Base-by-base conservation (phyloP, 2,113 vertebrate species). In the Nothobranchius furzeri region DNA sequence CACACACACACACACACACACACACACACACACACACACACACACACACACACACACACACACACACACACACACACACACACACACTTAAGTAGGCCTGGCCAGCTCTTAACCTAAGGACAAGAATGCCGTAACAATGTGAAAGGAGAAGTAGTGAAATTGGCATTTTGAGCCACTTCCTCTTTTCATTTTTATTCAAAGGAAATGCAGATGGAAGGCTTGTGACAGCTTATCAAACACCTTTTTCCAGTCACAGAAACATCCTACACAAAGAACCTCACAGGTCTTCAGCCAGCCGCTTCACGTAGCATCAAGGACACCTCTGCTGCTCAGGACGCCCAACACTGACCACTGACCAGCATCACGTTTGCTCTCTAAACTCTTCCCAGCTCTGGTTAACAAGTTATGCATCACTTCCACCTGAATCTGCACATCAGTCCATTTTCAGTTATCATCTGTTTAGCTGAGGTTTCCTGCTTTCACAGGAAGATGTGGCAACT, bases 91-190 rank as follows among this genome's bases (percentile, higher is more conserved):
- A 71, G 48, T 64, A 70, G 80, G 73, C 64, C 37, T 15, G 63
- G 58, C 30, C 48, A 13, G 61, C 70, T 77, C 57, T 57, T 72
- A 80, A 85, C 73, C 52, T 56, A 47, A 68, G 35, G 46, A 82
- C 66, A 12, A 73, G 62, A 84, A 82, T 81, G 82, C 73, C 60
- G 7, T 55, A 53, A n/a, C 37, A 76, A 71, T 75, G 75, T 79
- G 60, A 55, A 72, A 63, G 3, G 50, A 13, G 35, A 36, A 14
- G 30, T 51, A 63, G 53, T 48, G 56, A 78, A 76, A 68, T 64
- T 76, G 66, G 51, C 52, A 68, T 62, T 60, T 62, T 37, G 47
- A 17, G 63, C 60, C 57, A 76, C 86, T 79, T 76, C 69, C 73
- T 70, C 10, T 60, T 12, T 47, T 25, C 13, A 12, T 36, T 62